Evolutionary conservation across 2,113 vertebrate genomes (phyloP), one percentile per base, ranked within the genome.

Genomic region (Sebastes schlegelii): DNA sequence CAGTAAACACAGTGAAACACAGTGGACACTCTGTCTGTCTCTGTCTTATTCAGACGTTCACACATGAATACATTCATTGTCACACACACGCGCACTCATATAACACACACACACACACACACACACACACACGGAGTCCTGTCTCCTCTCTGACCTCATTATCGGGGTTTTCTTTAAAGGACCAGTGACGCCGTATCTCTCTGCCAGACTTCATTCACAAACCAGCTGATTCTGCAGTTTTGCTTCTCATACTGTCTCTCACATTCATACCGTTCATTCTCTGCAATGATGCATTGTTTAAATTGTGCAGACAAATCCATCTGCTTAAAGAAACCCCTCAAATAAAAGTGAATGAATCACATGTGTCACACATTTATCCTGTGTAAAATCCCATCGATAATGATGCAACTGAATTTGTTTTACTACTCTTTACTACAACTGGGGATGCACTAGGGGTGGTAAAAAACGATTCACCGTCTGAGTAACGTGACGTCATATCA

Each of bases 1-100:
- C 72, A 86, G 78, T 79, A 79, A 80, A 86, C 80, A 82, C 62
- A 77, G 57, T 57, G 21, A 71, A 26, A 74, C 63, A 79, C 79
- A 89, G 69, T 42, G 73, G 80, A 79, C 48, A 60, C 69, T 68
- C 68, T 76, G 69, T 81, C 77, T 23, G 78, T 81, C 71, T 63
- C 52, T 16, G 72, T 87, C 77, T 79, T 62, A 85, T 81, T 90
- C 82, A 82, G 54, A 69, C 10, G 13, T 80, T 86, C 74, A 87
- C 84, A 74, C 86, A 82, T 92, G 88, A 92, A 87, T 90, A 74
- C 82, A 65, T 43, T 73, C 85, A 83, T 90, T 92, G 81, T 91
- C 71, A 46, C 42, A 8, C 57, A n/a, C 43, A 5, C 65, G 8
- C 81, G 51, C 79, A 42, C 71, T 52, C 63, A 45, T 46, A n/a